Evolutionary conservation across 1,140 invertebrate genomes (phyloP), one percentile per base, ranked within the genome.

Genomic region (Ceratosolen solmsi): DNA sequence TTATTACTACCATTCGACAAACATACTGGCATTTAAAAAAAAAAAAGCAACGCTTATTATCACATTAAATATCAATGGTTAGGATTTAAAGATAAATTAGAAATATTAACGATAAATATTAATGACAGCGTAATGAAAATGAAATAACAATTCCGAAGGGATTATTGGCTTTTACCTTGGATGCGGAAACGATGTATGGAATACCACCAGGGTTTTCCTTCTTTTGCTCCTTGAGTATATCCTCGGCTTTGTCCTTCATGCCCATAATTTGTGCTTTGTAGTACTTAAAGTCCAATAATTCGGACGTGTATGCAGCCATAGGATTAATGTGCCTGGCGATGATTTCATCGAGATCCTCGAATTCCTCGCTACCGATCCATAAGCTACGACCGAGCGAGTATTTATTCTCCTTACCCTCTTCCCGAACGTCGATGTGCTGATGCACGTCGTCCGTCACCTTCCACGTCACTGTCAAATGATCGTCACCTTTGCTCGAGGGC

Each of bases 271-370:
- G 92, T 68, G 95, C 92, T 85, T 95, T 95, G 89, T 95, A 99
- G 88, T 99, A 99, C 88, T 98, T 98, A 89, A 98, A 99, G 30
- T 95, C 94, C 20, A 98, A 91, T 38, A 99, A 93, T 88, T 99
- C 98, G 0, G 97, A 93, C 1, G 97, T 97, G 88, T 96, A 96
- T 0, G 94, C 93, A 4, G 98, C 98, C 97, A 99, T 99, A 0
- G 98, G 99, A 84, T 96, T 98, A 8, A 99, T 95, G 90, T 99
- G 94, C 17, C 98, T 94, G 0, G 98, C 98, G 54, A 99, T 97
- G 68, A 99, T 99, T 95, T 99, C 99, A 92, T 99, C 99, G 22
- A 99, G 91, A 92, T 99, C 99, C 93, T 99, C 99, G 92, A 98
- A 99, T 87, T 98, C 96, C 87, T 97, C 96, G 77, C 93, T 95